A percentile compares a stretch with the other conserved stretches of the same genome.
Evolutionary conservation across 2,888 invertebrate species (phyloP).

Genomic region (Lithophane semibrunnea): DNA sequence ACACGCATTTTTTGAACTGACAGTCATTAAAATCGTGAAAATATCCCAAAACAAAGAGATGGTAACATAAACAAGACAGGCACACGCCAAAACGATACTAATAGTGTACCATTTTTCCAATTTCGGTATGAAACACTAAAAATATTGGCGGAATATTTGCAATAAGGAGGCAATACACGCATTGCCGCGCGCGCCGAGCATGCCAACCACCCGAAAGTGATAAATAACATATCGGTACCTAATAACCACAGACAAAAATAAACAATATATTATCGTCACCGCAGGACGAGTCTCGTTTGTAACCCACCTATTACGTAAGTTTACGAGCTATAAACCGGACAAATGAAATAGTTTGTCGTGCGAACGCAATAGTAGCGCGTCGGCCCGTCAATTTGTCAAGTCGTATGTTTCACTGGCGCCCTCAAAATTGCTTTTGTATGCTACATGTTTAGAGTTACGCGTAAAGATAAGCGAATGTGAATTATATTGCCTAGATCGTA

Average conservation of each 20-base stretch:
- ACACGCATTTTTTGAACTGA: not conserved
- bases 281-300: conserved; percentile 67
- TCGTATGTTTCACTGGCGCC: conserved; percentile 70
- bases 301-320: conserved; percentile 71
- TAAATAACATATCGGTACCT: conserved; percentile 69
- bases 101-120: conserved; percentile 52
- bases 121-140: conserved; percentile 52
- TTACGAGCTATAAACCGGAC: conserved; percentile 80
- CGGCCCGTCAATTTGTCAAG: conserved; percentile 77
- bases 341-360: conserved; percentile 80
- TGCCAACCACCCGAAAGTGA: conserved; percentile 63
- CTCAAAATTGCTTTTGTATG: conserved; percentile 76
- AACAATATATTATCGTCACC: conserved; percentile 74
- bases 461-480: conserved; percentile 70
- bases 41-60: conserved; percentile 5
- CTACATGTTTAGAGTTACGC: conserved; percentile 66
- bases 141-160: conserved; percentile 58
- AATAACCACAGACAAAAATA: conserved; percentile 72
- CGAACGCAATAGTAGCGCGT: conserved; percentile 70
- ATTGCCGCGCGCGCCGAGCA: conserved; percentile 49
- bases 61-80: conserved; percentile 7
- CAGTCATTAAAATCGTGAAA: conserved; percentile 24
- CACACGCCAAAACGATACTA: conserved; percentile 31
- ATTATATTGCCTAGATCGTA: conserved; percentile 65
- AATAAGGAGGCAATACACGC: conserved; percentile 64